phyloP scores from a whole-genome alignment of 2,888 invertebrate genomes.

The Deroplatys truncata region DNA sequence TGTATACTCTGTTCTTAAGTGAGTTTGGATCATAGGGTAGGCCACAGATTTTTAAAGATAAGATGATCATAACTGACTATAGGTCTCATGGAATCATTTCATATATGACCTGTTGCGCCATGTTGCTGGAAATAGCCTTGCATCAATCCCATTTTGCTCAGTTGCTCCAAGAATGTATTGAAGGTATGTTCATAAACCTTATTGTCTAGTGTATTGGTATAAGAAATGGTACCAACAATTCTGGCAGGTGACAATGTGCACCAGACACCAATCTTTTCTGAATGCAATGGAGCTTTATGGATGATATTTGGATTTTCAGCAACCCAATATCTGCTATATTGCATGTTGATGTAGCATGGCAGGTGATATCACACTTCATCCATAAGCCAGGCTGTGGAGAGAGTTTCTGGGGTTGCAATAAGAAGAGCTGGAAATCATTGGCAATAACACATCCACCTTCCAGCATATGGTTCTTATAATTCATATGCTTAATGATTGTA shows the following conservation, averaged over 20 bases:
- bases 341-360: not conserved
- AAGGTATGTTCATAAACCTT: not conserved
- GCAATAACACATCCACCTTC: not conserved
- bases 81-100: not conserved
- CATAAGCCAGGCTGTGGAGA: not conserved
- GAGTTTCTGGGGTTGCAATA: not conserved
- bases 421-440: not conserved
- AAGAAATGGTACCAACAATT: not conserved
- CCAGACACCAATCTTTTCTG: not conserved
- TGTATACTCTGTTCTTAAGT: not conserved
- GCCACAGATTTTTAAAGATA: not conserved
- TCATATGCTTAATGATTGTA: not conserved
- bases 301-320: not conserved
- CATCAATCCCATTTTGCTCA: not conserved
- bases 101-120: not conserved
- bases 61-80: not conserved
- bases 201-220: not conserved
- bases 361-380: not conserved
- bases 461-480: not conserved
- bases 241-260: not conserved
- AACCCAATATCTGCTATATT: not conserved
- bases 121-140: not conserved
- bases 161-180: not conserved
- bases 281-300: not conserved
- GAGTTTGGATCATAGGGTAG: not conserved